Base-by-base conservation (phyloP, 2,888 invertebrate genomes). In the Thecocarcelia acutangulata region DNA sequence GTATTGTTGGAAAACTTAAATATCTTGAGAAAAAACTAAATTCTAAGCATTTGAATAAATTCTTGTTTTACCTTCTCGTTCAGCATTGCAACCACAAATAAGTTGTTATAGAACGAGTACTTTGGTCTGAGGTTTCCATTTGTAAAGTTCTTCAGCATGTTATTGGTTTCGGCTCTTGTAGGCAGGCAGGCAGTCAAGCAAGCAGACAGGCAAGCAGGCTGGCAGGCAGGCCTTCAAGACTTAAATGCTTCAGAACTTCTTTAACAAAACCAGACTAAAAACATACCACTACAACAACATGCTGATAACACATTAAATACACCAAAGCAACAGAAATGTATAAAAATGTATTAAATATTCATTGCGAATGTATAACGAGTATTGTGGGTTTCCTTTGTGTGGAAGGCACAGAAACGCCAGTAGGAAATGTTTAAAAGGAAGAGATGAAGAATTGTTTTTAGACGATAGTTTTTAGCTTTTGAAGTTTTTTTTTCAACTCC, bases 301-400 rank as follows among this genome's bases (percentile, higher is more conserved):
- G 13, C 15, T 50, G 46, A 46, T 37, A 64, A 56, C 46, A 54
- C 15, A 61, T 61, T 52, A 19, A 52, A 58, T 66, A 58, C n/a
- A 66, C 33, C 37, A 42, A 50, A 58, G 68, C n/a, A 44, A 9
- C 24, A 21, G 15, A 48, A 40, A 48, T 8, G n/a, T 33, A 33
- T 44, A 37, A 33, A 33, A 76, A 76, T 61, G 13, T 76, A 61
- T 61, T 68, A 75, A 68, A 59, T 68, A 76, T 68, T 68, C 48
- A 66, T 50, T 42, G 37, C n/a, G 66, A 48, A 56, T 48, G 42
- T 46, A 59, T 52, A 61, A 76, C 44, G 52, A 17, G 21, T 9
- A 46, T 52, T 58, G 50, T 66, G 48, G 48, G 17, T 74, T 48
- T 48, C 0, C 13, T 37, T 66, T 15, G n/a, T 48, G 17, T 5